Evolutionary conservation across 2,113 vertebrate species (phyloP), one percentile per base, ranked within the genome.

Genomic region (Varanus salvator): DNA sequence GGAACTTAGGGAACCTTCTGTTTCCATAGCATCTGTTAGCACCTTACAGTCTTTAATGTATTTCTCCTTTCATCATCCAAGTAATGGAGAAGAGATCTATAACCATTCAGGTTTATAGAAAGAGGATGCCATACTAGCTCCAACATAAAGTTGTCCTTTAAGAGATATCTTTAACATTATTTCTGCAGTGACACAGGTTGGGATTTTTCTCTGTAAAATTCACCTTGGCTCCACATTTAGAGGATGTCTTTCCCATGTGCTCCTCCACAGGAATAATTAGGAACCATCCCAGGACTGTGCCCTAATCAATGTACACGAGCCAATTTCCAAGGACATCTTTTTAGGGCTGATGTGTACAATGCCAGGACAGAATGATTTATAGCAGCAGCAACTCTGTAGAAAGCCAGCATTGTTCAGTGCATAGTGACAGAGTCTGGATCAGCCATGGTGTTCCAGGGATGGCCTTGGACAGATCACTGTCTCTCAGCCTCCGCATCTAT

Each of bases 1-100:
- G 44, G 86, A 71, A 80, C 54, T 71, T 81, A 71, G 44, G 64
- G 76, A 87, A 6, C 60, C 44, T 87, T 87, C 60, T 11, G 19
- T 86, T 86, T 27, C 84, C 69, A 87, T 80, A 87, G 86, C 60
- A 80, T 69, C 44, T 69, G 60, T 23, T 3, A 69, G 76, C 86
- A 80, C 76, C 4, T 87, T 87, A 80, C 44, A 57, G n/a, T n/a
- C n/a, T n/a, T n/a, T n/a, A n/a, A n/a, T n/a, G n/a, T n/a, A n/a
- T n/a, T n/a, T n/a, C n/a, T n/a, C n/a, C n/a, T n/a, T n/a, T n/a
- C n/a, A n/a, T n/a, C n/a, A n/a, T n/a, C n/a, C n/a, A n/a, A n/a
- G n/a, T n/a, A n/a, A n/a, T n/a, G n/a, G n/a, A n/a, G n/a, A n/a
- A n/a, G n/a, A n/a, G n/a, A n/a, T n/a, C n/a, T n/a, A n/a, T n/a